These are phyloP conservation scores for Polydrusus pterygomalis DNA, from an alignment of 2,888 invertebrate genomes.

Conservation along the genomic window DNA sequence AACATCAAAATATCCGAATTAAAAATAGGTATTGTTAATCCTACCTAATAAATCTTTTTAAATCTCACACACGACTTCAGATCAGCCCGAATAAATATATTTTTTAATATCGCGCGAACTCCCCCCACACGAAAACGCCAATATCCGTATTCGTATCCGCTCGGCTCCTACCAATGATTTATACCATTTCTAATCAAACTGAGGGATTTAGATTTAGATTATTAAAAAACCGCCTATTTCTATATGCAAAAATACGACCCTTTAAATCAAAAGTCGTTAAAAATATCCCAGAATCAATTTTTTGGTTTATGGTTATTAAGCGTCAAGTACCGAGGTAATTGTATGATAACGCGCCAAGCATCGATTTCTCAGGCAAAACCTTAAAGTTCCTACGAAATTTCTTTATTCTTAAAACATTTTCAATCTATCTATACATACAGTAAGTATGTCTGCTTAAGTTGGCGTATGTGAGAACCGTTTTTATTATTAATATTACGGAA, in stretches of 20 bases:
- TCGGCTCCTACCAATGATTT: conserved; percentile 43
- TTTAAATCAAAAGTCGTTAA: conserved; percentile 42
- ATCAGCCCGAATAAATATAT: conserved; percentile 40
- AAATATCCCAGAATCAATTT: conserved; percentile 4
- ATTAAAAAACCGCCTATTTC: conserved; percentile 50
- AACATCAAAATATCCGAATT: conserved; percentile 20
- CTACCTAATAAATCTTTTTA: conserved; percentile 44
- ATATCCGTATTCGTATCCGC: conserved; percentile 43
- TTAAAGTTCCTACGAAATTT: too few relatives aligned
- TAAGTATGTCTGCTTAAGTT: too few relatives aligned
- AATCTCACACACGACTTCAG: conserved; percentile 44
- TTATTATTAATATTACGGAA: too few relatives aligned
- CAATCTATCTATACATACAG: too few relatives aligned
- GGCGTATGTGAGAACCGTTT: too few relatives aligned
- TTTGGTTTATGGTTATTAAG: neutral
- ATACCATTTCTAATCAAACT: conserved; percentile 54
- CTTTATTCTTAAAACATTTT: too few relatives aligned
- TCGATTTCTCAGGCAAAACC: too few relatives aligned
- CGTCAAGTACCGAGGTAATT: conserved; percentile 1
- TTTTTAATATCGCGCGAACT: conserved; percentile 50
- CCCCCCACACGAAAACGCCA: conserved; percentile 36
- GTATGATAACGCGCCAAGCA: neutral
- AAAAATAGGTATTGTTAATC: conserved; percentile 35
- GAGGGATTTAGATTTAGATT: conserved; percentile 48
- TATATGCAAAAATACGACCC: conserved; percentile 38